Evolutionary conservation across 2,113 vertebrate genomes (phyloP).

Genomic region (Gymnobelideus leadbeateri): DNA sequence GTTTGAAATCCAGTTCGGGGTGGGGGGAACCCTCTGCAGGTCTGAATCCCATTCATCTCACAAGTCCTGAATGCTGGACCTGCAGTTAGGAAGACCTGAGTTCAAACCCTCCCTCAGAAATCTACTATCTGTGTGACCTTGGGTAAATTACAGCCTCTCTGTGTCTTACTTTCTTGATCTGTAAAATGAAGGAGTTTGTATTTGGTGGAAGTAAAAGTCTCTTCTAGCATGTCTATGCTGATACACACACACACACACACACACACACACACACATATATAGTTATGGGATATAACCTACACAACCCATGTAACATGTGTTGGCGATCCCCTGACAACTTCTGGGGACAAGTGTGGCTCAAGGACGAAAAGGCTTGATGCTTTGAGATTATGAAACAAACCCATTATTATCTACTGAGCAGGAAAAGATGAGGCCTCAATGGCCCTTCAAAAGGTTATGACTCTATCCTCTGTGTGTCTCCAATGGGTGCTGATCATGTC

Average conservation of each 20-base stretch:
- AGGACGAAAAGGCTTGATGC: background rate
- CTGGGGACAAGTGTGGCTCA: background rate
- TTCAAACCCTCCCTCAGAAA: background rate
- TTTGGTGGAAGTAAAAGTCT: background rate
- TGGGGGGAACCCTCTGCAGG: background rate
- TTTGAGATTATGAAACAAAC: background rate
- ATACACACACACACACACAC: too few species aligned
- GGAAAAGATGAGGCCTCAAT: background rate
- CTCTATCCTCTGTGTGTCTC: background rate
- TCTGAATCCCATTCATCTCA: background rate
- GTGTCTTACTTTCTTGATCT: background rate
- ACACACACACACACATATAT: background rate
- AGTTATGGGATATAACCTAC: background rate
- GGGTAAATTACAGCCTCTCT: background rate
- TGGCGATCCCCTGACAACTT: background rate
- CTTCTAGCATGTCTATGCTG: background rate
- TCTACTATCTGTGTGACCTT: background rate
- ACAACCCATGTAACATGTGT: background rate
- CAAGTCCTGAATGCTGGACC: background rate
- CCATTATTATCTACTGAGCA: background rate
- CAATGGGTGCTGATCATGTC: background rate
- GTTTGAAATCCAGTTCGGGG: background rate
- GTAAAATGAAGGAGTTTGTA: background rate
- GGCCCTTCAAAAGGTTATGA: background rate
- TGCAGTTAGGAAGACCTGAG: background rate